Conservation (phyloP, 1,140 invertebrate genomes). For the Metopolophium dirhodum region DNA sequence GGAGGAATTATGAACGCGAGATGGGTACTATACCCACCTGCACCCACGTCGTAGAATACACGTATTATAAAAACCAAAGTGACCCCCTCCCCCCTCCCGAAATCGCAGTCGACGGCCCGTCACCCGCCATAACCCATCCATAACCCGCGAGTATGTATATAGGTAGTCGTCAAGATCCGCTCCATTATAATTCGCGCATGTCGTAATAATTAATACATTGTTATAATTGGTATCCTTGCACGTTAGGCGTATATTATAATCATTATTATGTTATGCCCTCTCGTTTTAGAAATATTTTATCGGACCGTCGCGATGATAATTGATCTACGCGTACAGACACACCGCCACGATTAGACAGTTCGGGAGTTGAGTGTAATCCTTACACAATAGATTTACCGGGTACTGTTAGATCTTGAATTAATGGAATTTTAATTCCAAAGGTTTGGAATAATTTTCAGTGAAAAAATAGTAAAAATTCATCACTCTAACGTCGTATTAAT, state of each 20-base stretch:
- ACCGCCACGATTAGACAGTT: neutral
- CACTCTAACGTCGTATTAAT: neutral
- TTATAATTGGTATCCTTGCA: neutral
- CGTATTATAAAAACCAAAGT: neutral
- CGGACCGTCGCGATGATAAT: neutral
- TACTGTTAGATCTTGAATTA: too few species aligned
- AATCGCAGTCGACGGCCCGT: neutral
- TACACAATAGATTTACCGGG: neutral
- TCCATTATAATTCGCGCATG: neutral
- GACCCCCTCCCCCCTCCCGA: neutral
- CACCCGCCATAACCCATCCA: too few species aligned
- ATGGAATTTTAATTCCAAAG: too few species aligned
- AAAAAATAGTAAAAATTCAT: neutral
- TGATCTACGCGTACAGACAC: neutral
- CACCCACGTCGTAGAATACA: neutral
- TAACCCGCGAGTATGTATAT: neutral
- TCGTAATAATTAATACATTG: neutral
- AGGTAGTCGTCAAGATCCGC: neutral
- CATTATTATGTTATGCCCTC: neutral
- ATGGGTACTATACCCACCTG: neutral
- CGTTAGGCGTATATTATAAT: neutral
- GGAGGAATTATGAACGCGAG: neutral
- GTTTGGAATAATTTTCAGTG: neutral
- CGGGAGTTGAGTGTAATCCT: neutral
- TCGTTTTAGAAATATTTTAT: neutral